Conservation (phyloP, 2,888 invertebrate genomes). For the Blastobasis adustella region DNA sequence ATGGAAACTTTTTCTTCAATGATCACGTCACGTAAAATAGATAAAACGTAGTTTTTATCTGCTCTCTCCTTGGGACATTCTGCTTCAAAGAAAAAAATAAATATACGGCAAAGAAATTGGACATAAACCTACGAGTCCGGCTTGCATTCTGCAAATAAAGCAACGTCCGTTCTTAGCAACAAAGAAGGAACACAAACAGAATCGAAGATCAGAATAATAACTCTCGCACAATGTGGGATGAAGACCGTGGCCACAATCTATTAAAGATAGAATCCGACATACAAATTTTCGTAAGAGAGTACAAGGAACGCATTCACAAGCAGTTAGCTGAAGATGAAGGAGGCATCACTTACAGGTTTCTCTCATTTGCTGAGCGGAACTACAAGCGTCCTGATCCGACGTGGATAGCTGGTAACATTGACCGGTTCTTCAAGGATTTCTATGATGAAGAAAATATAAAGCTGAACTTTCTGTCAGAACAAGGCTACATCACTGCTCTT, state of each 20-base stretch:
- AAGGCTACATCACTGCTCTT: slow-evolving; percentile 47
- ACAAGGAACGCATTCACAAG: slow-evolving; percentile 35
- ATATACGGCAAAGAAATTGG: no score
- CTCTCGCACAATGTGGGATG: no score
- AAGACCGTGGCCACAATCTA: slow-evolving; percentile 37
- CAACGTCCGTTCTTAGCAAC: no score
- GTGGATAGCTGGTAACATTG: slow-evolving; percentile 46
- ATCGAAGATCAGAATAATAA: no score
- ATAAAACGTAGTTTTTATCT: no score
- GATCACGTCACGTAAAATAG: no score
- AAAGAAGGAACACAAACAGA: no score
- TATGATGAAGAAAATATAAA: slow-evolving; percentile 32
- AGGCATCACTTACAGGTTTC: slow-evolving; percentile 22
- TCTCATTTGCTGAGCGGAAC: slow-evolving; percentile 41
- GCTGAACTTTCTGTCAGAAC: slow-evolving; percentile 36
- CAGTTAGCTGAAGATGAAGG: slow-evolving; percentile 32
- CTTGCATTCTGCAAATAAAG: no score
- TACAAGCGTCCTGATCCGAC: slow-evolving; percentile 20
- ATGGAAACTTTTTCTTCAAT: no score
- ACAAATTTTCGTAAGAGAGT: slow-evolving; percentile 38
- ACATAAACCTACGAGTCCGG: no score
- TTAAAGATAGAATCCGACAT: slow-evolving; percentile 40
- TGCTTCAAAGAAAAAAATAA: no score
- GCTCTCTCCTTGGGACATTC: no score
- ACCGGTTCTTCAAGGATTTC: slow-evolving; percentile 43